Conservation (phyloP, 2,797 vertebrate species). For the Tarsius wallacei region DNA sequence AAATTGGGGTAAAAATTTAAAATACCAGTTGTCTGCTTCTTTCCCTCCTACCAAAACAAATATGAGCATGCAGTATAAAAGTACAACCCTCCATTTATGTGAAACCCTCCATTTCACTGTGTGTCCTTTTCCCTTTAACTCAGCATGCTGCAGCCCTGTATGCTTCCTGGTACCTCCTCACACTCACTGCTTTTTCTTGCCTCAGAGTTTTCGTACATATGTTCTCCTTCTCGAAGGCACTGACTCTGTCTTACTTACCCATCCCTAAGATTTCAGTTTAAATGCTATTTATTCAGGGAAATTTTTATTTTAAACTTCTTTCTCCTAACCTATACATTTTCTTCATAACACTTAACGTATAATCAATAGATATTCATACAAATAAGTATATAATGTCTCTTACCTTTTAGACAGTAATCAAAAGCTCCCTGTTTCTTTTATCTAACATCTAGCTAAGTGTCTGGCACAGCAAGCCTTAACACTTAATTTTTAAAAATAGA, state of each 20-base stretch:
- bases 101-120: fast-evolving
- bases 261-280: not conserved
- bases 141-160: not conserved
- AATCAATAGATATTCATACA: not conserved
- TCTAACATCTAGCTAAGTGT: not conserved
- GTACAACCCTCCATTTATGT: not conserved
- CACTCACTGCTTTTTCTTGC: not conserved
- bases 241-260: not conserved
- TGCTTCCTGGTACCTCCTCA: not conserved
- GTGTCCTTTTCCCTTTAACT: not conserved
- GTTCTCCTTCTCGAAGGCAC: not conserved
- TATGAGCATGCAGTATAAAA: not conserved
- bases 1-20: not conserved
- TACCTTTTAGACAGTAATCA: not conserved
- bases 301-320: not conserved
- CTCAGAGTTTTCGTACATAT: not conserved
- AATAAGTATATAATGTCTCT: not conserved
- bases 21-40: not conserved
- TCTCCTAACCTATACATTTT: not conserved
- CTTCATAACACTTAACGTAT: constrained; percentile 1
- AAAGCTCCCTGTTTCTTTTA: constrained; percentile 12
- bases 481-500: not conserved
- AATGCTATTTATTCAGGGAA: not conserved
- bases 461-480: not conserved
- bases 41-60: not conserved